These are phyloP conservation scores for Megamerina dolium DNA, from an alignment of 2,888 invertebrate species.

Conservation along the genomic window DNA sequence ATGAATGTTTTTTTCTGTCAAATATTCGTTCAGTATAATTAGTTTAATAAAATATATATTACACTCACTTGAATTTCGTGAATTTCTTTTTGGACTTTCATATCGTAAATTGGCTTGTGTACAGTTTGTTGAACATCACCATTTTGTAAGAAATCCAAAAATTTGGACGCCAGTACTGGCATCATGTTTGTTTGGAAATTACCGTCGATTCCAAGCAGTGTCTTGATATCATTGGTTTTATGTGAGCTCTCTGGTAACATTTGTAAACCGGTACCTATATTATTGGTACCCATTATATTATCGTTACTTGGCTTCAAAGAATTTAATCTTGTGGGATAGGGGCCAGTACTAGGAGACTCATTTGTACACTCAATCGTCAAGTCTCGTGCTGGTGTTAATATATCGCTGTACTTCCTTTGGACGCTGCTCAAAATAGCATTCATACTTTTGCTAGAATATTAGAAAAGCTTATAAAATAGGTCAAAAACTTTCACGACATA, in stretches of 20 bases:
- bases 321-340: too few species aligned
- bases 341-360: too few species aligned
- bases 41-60: neutral
- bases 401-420: too few species aligned
- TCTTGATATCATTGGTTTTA: constrained; percentile 11
- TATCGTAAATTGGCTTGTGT: constrained; percentile 31
- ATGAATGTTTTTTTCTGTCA: constrained; percentile 29
- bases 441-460: constrained; percentile 23
- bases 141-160: constrained; percentile 28
- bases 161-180: constrained; percentile 26
- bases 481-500: too few species aligned
- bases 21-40: neutral
- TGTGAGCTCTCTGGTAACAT: too few species aligned
- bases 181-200: constrained; percentile 26
- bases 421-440: constrained; percentile 18
- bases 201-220: constrained; percentile 19
- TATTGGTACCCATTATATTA: too few species aligned
- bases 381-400: constrained; percentile 16
- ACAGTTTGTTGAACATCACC: constrained; percentile 20
- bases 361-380: constrained; percentile 24
- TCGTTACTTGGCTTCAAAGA: too few species aligned
- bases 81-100: constrained; percentile 34
- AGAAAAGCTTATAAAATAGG: too few species aligned
- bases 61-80: constrained; percentile 34
- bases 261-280: too few species aligned